Base-by-base conservation (phyloP, 2,113 vertebrate genomes). In the Trachemys scripta region DNA sequence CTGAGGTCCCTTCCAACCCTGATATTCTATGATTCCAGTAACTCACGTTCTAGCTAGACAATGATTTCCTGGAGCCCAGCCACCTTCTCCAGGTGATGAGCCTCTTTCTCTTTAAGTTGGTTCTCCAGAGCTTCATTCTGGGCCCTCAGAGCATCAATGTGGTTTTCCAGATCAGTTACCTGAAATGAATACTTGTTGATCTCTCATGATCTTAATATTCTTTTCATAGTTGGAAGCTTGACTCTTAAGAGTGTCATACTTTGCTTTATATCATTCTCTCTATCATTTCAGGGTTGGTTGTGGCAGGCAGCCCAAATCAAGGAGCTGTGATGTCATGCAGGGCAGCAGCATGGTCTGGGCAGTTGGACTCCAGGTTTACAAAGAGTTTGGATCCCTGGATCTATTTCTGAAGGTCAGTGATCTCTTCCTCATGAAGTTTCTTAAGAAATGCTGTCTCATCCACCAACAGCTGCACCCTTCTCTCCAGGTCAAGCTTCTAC, bases 251-350 rank as follows among this genome's bases (percentile, higher is more conserved):
- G 97, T 98, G 94, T 99, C 98, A 25, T 98, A 98, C 91, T 99
- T 99, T 95, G 93, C 91, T 96, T 98, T 99, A 98, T 99, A 98
- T 98, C 98, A 99, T 87, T 98, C n/a, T n/a, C n/a, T n/a, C n/a
- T n/a, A n/a, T n/a, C n/a, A n/a, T n/a, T n/a, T 99, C 98, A 91
- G 98, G 97, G 87, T 99, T 98, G 5, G 98, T 99, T 45, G 97
- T 97, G 29, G 98, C 97, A 2, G 98, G 98, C 0, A 47, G 45
- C 45, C 45, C 45, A 45, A 45, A 45, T 45, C 45, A 45, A 45
- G 45, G 45, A 45, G 45, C 83, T 2, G 98, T 98, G 93, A 95
- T 98, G 92, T 93, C 95, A 8, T 97, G 97, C 93, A 98, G 97
- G 90, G 98, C 98, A 81, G 95, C 97, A 4, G 98, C 97, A 89